phyloP scores from a whole-genome alignment of 2,888 invertebrate genomes.

The Escarpia spicata region DNA sequence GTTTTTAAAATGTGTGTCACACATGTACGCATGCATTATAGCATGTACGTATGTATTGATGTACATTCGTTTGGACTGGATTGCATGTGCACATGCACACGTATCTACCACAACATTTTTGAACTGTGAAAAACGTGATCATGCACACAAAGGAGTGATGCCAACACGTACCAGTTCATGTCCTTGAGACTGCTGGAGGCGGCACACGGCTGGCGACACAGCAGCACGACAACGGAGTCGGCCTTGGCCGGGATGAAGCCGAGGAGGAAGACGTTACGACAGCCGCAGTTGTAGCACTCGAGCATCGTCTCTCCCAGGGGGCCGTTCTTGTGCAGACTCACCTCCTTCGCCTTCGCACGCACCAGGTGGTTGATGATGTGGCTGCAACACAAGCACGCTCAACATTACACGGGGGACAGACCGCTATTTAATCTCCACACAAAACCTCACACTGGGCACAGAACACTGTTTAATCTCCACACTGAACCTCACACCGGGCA shows the following conservation, averaged over 20 bases:
- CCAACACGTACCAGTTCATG: conserved; percentile 83
- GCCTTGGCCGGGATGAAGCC: conserved; percentile 99
- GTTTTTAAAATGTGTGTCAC: no score
- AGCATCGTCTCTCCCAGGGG: conserved; percentile 96
- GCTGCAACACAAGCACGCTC: conserved; percentile 69
- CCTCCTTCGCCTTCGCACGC: conserved; percentile 98
- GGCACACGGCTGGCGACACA: conserved; percentile 98
- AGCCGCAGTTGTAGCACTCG: conserved; percentile 99
- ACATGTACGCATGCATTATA: no score
- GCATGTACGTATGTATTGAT: no score
- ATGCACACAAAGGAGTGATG: no score
- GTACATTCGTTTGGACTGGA: no score
- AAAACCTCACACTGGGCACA: no score
- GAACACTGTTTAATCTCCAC: no score
- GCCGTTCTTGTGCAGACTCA: conserved; percentile 95
- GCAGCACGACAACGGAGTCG: conserved; percentile 94
- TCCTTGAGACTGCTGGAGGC: conserved; percentile 96
- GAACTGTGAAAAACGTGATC: no score
- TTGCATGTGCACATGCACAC: no score
- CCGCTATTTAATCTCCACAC: background rate
- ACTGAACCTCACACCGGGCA: no score
- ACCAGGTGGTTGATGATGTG: conserved; percentile 99
- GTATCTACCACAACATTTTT: no score
- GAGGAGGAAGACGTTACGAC: conserved; percentile 96
- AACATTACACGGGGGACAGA: background rate